Evolutionary conservation across 1,140 invertebrate species (phyloP), one percentile per base, ranked within the genome.

Genomic region (Drosophila repletoides): DNA sequence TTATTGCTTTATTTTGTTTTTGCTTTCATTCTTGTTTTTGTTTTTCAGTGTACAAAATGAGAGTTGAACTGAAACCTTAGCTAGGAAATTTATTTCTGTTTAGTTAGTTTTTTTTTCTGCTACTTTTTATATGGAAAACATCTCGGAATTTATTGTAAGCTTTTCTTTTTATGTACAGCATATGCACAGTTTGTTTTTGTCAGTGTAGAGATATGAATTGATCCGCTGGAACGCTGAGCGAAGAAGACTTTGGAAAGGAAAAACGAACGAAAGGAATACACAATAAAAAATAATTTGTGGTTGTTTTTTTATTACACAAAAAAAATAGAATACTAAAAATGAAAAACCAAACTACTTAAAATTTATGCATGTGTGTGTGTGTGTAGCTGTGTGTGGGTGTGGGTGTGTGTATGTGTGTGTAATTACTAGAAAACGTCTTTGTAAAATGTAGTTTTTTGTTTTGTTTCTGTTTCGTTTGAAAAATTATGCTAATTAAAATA

Each of bases 401-500:
- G 17, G 33, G 19, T 49, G 17, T 49, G 22, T 58, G 31, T 51
- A 19, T 68, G 40, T 45, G 34, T 68, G 63, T 72, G 34, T 80
- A 80, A 76, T 81, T 80, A 80, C 76, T 80, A 80, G 77, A 81
- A 81, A 83, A 81, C 77, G 77, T 83, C 77, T 81, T 81, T 81
- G 77, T 83, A 73, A 81, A n/a, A 72, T 60, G 76, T 81, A 83
- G 67, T 52, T 76, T 76, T 77, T 72, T 59, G 72, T 83, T 73
- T 81, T 53, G 29, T 43, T 22, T 12, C 53, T 64, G 60, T 64
- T 55, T 41, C 68, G 43, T 31, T 67, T 72, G 52, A 77, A 63
- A 83, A 83, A 84, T 83, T 83, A 83, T 75, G 66, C 79, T 83
- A 83, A 84, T 84, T 83, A 83, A 83, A 83, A 84, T 83, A 83